Percentiles rank a stretch among this genome's conserved stretches.
phyloP scores from a whole-genome alignment of 2,113 vertebrate genomes.

The Pituophis catenifer region DNA sequence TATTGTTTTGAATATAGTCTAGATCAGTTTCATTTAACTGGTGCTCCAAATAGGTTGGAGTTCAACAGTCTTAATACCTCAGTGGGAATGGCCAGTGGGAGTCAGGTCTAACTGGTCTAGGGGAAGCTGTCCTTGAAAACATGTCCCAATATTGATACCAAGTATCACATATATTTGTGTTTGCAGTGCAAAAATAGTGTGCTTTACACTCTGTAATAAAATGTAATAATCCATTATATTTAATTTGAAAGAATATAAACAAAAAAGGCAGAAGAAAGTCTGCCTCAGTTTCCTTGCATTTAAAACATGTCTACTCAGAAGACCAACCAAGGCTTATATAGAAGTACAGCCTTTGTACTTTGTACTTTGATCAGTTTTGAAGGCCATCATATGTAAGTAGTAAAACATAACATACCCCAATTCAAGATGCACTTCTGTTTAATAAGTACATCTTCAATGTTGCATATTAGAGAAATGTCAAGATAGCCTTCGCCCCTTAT shows the following conservation, averaged over 20 bases:
- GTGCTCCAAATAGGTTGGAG: neutral
- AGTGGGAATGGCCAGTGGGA: neutral
- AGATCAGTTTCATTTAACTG: neutral
- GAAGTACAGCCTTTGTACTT: neutral
- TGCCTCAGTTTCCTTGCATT: neutral
- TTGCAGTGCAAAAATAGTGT: neutral
- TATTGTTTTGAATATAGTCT: neutral
- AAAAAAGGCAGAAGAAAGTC: neutral
- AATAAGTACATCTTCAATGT: slow-evolving; percentile 55
- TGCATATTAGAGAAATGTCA: neutral
- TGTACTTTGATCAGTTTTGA: neutral
- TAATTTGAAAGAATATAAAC: neutral
- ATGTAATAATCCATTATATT: slow-evolving; percentile 17
- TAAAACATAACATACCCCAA: neutral
- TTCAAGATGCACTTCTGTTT: neutral
- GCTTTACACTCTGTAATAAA: neutral
- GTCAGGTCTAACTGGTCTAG: neutral
- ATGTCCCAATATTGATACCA: neutral
- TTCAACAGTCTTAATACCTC: neutral
- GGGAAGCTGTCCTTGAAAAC: neutral
- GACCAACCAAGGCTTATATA: neutral
- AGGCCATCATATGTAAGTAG: slow-evolving; percentile 1
- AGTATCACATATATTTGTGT: neutral
- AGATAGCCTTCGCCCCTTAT: neutral
- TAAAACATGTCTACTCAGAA: neutral